These are phyloP conservation scores for Shargacucullia verbasci DNA, from an alignment of 2,888 invertebrate species.

Conservation along the genomic window DNA sequence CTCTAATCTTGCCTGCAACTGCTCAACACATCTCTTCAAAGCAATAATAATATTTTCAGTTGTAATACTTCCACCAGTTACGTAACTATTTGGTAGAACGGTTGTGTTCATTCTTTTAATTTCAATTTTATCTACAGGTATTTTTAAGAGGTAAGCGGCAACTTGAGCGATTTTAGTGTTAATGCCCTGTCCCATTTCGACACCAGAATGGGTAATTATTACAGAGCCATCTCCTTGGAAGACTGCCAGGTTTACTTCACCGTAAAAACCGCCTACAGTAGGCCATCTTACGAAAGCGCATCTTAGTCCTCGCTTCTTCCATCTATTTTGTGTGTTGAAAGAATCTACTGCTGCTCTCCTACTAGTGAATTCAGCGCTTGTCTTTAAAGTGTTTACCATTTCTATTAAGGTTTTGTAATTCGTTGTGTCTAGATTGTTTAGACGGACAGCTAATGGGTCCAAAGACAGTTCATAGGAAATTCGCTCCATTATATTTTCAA, in stretches of 20 bases:
- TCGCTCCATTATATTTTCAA: conserved; percentile 88
- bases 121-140: conserved; percentile 90
- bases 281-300: conserved; percentile 90
- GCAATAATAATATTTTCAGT: conserved; percentile 62
- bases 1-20: conserved; percentile 51
- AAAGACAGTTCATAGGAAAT: conserved; percentile 86
- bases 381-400: conserved; percentile 85
- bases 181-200: conserved; percentile 95
- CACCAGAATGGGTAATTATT: conserved; percentile 91
- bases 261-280: conserved; percentile 84
- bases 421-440: conserved; percentile 82
- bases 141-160: conserved; percentile 89
- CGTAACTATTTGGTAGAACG: conserved; percentile 89
- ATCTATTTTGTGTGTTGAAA: conserved; percentile 91
- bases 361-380: conserved; percentile 83
- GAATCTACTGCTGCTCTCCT: conserved; percentile 82
- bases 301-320: conserved; percentile 91
- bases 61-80: conserved; percentile 91
- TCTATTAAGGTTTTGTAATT: conserved; percentile 65
- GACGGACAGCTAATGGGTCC: conserved; percentile 88
- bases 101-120: conserved; percentile 91
- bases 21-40: conserved; percentile 53
- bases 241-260: conserved; percentile 49
- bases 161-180: conserved; percentile 92
- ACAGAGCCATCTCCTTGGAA: conserved; percentile 90